Percentiles rank a stretch among this genome's conserved stretches.
Evolutionary conservation across 2,888 invertebrate species (phyloP).

Genomic region (Amiota minor): DNA sequence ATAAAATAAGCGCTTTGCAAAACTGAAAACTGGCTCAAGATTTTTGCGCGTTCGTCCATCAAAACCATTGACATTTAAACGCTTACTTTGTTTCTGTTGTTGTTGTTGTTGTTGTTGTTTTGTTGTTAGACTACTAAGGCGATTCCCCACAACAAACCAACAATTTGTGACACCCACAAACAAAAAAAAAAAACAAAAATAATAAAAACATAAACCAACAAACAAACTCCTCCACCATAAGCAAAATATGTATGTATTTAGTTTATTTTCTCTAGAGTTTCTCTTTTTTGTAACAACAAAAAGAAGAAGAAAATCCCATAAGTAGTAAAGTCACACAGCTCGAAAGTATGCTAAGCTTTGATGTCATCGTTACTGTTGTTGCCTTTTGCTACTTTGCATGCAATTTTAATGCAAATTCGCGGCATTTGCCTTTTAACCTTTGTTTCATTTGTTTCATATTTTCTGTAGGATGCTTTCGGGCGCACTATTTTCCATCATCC

Average conservation of each 20-base stretch:
- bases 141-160: background rate
- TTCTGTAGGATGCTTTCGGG: too few species aligned
- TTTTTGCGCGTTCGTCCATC: conserved; percentile 64
- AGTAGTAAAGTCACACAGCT: too few species aligned
- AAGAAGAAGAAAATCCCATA: too few species aligned
- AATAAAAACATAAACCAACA: background rate
- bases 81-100: conserved; percentile 44
- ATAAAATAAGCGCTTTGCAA: background rate
- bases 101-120: background rate
- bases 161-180: background rate
- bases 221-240: background rate
- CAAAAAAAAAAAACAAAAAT: too few species aligned
- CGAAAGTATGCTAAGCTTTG: too few species aligned
- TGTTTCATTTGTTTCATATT: too few species aligned
- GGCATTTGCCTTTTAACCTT: too few species aligned
- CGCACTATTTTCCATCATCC: too few species aligned
- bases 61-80: conserved; percentile 69
- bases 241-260: background rate
- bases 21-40: conserved; percentile 60
- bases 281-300: conserved; percentile 37
- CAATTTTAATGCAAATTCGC: too few species aligned
- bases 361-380: background rate
- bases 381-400: background rate
- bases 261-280: background rate
- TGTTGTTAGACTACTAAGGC: background rate